phyloP scores from a whole-genome alignment of 2,113 vertebrate genomes.

The Rissa tridactyla region DNA sequence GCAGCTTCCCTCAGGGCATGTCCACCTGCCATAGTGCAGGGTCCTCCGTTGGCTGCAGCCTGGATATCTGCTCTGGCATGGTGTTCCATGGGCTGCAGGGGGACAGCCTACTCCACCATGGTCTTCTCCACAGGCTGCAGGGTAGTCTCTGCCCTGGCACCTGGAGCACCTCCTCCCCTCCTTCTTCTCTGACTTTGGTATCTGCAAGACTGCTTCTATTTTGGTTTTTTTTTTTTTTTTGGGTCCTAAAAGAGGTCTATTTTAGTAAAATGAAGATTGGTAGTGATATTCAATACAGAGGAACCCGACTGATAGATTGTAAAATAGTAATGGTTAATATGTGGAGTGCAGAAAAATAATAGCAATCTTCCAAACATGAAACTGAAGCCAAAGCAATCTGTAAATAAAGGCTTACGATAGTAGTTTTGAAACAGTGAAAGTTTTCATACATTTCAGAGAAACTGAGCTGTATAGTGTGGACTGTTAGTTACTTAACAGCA shows the following conservation, averaged over 20 bases:
- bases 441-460: not conserved
- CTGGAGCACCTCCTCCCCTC: not conserved
- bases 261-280: not conserved
- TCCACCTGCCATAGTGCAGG: not conserved
- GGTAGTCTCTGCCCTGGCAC: accelerated
- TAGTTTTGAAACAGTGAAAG: not conserved
- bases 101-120: not conserved
- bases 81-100: not conserved
- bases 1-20: not conserved
- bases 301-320: no score
- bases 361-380: not conserved
- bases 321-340: not conserved
- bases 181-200: not conserved
- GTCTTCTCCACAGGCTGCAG: not conserved
- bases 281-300: not conserved
- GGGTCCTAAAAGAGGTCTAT: not conserved
- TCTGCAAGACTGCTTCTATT: not conserved
- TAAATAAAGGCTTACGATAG: not conserved
- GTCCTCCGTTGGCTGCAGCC: not conserved
- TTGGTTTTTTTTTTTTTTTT: not conserved
- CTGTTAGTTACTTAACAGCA: not conserved
- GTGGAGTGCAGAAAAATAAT: not conserved
- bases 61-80: not conserved
- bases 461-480: not conserved
- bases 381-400: not conserved